These are phyloP conservation scores for Littorina saxatilis DNA, from an alignment of 1,140 invertebrate genomes.

Conservation along the genomic window DNA sequence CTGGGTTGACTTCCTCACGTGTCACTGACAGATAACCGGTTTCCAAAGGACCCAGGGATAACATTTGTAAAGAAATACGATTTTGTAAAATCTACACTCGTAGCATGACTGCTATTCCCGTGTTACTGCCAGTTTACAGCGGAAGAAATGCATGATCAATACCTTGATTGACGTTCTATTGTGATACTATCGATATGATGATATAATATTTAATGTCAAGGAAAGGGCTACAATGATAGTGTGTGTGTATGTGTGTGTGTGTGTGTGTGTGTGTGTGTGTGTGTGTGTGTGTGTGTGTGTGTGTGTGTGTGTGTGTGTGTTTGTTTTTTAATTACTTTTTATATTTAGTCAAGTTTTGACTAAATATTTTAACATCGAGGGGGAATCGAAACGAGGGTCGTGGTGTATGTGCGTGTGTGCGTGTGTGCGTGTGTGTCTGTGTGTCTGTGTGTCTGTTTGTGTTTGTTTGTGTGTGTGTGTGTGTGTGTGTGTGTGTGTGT, in stretches of 20 bases:
- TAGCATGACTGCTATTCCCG: no score
- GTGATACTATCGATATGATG: no score
- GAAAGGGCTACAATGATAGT: not conserved
- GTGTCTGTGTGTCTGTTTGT: not conserved
- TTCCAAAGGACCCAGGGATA: no score
- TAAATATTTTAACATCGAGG: no score
- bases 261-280: constrained; percentile 17
- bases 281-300: constrained; percentile 20
- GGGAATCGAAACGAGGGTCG: not conserved
- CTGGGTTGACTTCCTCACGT: no score
- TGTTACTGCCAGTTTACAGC: no score
- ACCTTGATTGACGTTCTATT: no score
- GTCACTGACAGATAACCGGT: no score
- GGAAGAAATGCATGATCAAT: no score
- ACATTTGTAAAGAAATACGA: no score
- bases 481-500: constrained; percentile 2
- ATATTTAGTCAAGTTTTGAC: not conserved
- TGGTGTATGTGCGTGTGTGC: not conserved
- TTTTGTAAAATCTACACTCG: no score
- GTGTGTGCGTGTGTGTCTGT: not conserved
- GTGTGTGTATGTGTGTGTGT: not conserved
- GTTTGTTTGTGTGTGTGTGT: constrained; percentile 19
- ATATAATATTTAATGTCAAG: no score
- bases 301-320: constrained; percentile 20
- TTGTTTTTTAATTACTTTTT: not conserved